A percentile compares a stretch with the other conserved stretches of the same genome.
Evolutionary conservation across 2,888 invertebrate species (phyloP).

Genomic region (Macrophya alboannulata): DNA sequence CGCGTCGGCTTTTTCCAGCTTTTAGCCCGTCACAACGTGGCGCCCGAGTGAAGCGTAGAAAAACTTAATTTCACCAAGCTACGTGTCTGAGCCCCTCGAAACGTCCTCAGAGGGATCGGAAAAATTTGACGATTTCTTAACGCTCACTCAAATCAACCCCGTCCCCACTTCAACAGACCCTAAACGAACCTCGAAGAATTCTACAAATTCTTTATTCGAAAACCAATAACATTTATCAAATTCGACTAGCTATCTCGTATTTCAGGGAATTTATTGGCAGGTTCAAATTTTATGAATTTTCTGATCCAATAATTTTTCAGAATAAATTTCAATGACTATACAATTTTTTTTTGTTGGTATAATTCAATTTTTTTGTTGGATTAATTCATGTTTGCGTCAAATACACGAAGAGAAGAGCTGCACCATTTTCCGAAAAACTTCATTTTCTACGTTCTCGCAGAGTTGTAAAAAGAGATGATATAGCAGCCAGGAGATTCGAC

Average conservation of each 20-base stretch:
- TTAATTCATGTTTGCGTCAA: not conserved
- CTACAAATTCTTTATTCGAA: not conserved
- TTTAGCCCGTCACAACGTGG: slow-evolving; percentile 40
- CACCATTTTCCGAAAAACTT: not conserved
- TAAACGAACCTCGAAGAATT: slow-evolving; percentile 35
- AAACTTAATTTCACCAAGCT: slow-evolving; percentile 42
- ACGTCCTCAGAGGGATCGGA: not conserved
- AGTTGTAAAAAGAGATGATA: not conserved
- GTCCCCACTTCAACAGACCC: slow-evolving; percentile 11
- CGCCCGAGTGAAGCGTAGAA: not conserved
- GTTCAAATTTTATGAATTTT: not conserved
- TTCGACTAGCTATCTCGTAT: not conserved
- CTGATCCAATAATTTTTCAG: not conserved
- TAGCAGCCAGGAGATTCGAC: not conserved
- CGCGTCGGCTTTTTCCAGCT: slow-evolving; percentile 42
- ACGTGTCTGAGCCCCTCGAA: slow-evolving; percentile 25
- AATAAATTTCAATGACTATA: not conserved
- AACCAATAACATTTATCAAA: not conserved
- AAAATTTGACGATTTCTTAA: slow-evolving; percentile 19
- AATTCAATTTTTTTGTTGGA: not conserved
- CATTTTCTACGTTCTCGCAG: not conserved
- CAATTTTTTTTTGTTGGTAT: not conserved
- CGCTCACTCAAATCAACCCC: slow-evolving; percentile 27
- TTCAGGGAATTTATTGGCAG: not conserved
- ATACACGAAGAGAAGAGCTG: not conserved